Conservation (phyloP, 1,140 invertebrate species). For the Leguminivora glycinivorella region DNA sequence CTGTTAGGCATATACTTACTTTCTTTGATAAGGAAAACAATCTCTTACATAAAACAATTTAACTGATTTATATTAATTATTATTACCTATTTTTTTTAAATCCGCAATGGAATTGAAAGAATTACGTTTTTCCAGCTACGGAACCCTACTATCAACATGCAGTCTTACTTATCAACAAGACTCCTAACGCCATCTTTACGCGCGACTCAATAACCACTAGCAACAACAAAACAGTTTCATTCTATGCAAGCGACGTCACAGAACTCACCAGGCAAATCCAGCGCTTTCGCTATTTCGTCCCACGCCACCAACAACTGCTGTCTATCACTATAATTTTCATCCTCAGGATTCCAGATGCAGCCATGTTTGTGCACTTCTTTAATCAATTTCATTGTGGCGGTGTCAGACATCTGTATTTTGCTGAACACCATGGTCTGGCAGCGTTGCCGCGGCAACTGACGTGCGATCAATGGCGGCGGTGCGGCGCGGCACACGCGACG, state of each 20-base stretch:
- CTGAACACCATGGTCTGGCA: slow-evolving; percentile 29
- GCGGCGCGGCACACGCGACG: slow-evolving; percentile 37
- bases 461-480: slow-evolving; percentile 20
- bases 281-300: slow-evolving; percentile 40
- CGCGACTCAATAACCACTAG: not conserved
- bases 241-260: no score
- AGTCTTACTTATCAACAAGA: not conserved
- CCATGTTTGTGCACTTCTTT: slow-evolving; percentile 42
- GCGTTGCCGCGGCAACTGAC: slow-evolving; percentile 38
- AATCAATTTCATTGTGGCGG: slow-evolving; percentile 37
- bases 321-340: slow-evolving; percentile 47
- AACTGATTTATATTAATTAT: no score
- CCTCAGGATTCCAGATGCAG: slow-evolving; percentile 48
- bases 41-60: no score
- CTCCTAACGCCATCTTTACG: not conserved
- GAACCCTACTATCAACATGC: no score
- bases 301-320: slow-evolving; percentile 36
- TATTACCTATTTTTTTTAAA: no score
- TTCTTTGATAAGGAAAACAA: no score
- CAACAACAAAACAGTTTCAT: not conserved
- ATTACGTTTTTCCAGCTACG: no score
- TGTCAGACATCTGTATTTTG: slow-evolving; percentile 28
- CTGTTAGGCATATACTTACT: no score
- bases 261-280: slow-evolving; percentile 42
- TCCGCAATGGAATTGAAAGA: no score